Base-by-base conservation (phyloP, 2,113 vertebrate genomes). In the Proteles cristata region DNA sequence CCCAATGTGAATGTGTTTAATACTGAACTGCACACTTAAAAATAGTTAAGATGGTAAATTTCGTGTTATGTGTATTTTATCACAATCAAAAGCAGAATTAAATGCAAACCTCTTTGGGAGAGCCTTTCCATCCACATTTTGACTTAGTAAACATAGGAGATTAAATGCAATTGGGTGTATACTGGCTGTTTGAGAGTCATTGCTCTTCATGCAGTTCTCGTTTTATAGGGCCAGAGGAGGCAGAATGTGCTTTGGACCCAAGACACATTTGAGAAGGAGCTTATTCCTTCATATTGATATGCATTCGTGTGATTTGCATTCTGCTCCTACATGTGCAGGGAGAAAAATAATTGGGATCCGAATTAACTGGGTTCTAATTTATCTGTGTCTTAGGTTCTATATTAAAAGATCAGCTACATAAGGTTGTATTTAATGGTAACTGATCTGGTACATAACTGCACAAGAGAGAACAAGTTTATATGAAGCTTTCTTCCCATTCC, bases 301-400 rank as follows among this genome's bases (percentile, higher is more conserved):
- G 43, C 74, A 14, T 76, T 73, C 33, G 63, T 69, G 12, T 26
- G 43, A 87, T 84, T 45, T 39, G 31, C 23, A 71, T 94, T 96
- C 26, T 88, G 87, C 50, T 89, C 2, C 43, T 84, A 82, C 84
- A 65, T 65, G 71, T 71, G 84, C 50, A 80, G 43, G 84, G 58
- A 97, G 80, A 85, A 93, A 96, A 93, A 66, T 66, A 90, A 73
- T 77, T 96, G 95, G 80, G 65, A 61, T 79, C 35, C 84, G 55
- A 88, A 10, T 90, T 92, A 95, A 94, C 35, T 94, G 63, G 50
- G 25, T 80, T 95, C 86, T 89, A 86, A 94, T 71, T 88, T 88
- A 76, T 87, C 88, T 79, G 50, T 76, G 48, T 94, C 88, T 89
- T 94, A 80, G 79, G 31, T 28, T 93, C 65, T 21, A 11, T 76